Evolutionary conservation across 2,113 vertebrate genomes (phyloP), one percentile per base, ranked within the genome.

Genomic region (Ondatra zibethicus): DNA sequence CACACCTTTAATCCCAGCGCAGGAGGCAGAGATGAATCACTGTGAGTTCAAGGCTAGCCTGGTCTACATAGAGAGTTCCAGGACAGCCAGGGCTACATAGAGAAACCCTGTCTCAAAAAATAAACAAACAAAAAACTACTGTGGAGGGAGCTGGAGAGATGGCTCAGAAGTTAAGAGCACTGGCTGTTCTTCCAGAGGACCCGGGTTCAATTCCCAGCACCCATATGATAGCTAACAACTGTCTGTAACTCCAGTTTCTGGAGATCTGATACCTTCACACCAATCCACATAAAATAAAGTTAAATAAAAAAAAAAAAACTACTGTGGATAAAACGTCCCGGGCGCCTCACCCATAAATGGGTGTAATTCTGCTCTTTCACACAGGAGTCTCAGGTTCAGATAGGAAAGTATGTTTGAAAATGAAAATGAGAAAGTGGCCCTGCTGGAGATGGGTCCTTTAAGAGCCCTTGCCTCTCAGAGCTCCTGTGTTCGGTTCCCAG

Each of bases 331-430:
- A 93, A 76, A 88, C 16, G 58, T 93, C 70, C 31, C 10, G 50
- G n/a, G 65, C 29, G 14, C 47, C 47, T 93, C 52, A 50, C 36
- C 42, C 85, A 25, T 85, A 75, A 80, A 81, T 31, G 27, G 72
- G 61, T 47, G n/a, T 84, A 82, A 93, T 31, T 47, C 65, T 68
- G 65, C 58, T 90, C 88, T 93, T 76, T 85, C 80, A 88, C 80
- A 80, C 1, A 47, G 68, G 36, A 42, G 31, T 84, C 93, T 92
- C 55, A 65, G 36, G 25, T 47, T 84, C 45, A 72, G 33, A 92
- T n/a, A 72, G n/a, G 45, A 86, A 85, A 91, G n/a, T n/a, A 81
- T n/a, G 47, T 77, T 91, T 77, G 72, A 70, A 90, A 77, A 68
- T 75, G 36, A 33, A 27, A 31, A 16, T 17, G 27, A 19, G 23